Conservation (phyloP, 1,140 invertebrate genomes). For the Musca domestica region DNA sequence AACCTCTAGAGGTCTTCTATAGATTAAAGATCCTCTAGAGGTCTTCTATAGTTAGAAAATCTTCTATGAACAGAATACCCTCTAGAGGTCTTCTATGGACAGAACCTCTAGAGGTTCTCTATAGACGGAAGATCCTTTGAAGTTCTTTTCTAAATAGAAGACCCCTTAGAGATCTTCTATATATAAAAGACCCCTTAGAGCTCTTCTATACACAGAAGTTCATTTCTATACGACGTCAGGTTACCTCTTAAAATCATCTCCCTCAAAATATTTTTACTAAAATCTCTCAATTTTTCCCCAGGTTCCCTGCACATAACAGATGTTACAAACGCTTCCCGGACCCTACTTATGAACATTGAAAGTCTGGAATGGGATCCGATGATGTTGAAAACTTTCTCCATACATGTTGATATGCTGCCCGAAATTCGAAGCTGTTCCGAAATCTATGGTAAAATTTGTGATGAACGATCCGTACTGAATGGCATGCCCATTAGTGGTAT, state of each 20-base stretch:
- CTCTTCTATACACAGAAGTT: too few species aligned
- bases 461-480: conserved; percentile 63
- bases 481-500: conserved; percentile 89
- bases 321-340: conserved; percentile 95
- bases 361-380: conserved; percentile 88
- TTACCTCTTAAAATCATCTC: neutral
- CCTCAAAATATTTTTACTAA: neutral
- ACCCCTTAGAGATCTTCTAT: too few species aligned
- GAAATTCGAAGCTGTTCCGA: conserved; percentile 85
- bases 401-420: conserved; percentile 77
- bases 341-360: conserved; percentile 93
- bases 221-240: too few species aligned
- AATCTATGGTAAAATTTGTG: conserved; percentile 75
- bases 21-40: too few species aligned
- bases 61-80: too few species aligned
- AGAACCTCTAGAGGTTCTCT: too few species aligned
- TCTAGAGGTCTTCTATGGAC: too few species aligned
- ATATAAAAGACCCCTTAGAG: too few species aligned
- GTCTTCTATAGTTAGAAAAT: too few species aligned
- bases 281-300: conserved; percentile 59
- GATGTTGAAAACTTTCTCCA: conserved; percentile 65
- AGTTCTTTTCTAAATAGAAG: too few species aligned
- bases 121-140: too few species aligned
- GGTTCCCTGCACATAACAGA: conserved; percentile 92
- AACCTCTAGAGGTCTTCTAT: too few species aligned